A percentile compares a stretch with the other conserved stretches of the same genome.
Conservation (phyloP, 2,113 vertebrate species). For the Cheilinus undulatus region DNA sequence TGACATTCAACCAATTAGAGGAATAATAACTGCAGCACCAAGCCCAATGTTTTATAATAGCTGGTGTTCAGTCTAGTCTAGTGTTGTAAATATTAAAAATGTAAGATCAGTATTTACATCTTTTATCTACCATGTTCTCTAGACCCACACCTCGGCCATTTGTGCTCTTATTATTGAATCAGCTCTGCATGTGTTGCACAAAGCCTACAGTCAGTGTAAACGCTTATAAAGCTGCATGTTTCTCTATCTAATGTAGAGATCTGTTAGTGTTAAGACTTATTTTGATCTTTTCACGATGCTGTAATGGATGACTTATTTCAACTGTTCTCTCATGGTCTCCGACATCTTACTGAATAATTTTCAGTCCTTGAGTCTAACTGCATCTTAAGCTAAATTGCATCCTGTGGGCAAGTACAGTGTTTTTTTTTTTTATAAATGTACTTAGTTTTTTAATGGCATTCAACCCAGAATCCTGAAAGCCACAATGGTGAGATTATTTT, state of each 20-base stretch:
- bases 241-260: background rate
- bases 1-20: slow-evolving; percentile 7
- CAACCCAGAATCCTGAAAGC: slow-evolving; percentile 1
- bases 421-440: background rate
- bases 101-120: background rate
- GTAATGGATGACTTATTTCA: slow-evolving; percentile 12
- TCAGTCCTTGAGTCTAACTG: background rate
- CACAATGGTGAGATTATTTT: slow-evolving; percentile 6
- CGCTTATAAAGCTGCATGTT: background rate
- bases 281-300: background rate
- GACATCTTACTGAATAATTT: background rate
- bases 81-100: background rate
- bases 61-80: background rate
- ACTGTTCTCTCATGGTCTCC: background rate
- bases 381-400: background rate
- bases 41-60: background rate
- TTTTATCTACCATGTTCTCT: background rate
- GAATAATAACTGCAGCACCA: background rate
- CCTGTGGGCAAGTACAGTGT: background rate
- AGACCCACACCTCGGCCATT: background rate
- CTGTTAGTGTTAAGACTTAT: background rate
- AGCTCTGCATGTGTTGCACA: background rate
- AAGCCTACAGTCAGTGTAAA: background rate
- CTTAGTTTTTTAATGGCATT: background rate
- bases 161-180: slow-evolving; percentile 1